Evolutionary conservation across 2,113 vertebrate genomes (phyloP), one percentile per base, ranked within the genome.

Genomic region (Pseudorhombus dupliciocellatus): DNA sequence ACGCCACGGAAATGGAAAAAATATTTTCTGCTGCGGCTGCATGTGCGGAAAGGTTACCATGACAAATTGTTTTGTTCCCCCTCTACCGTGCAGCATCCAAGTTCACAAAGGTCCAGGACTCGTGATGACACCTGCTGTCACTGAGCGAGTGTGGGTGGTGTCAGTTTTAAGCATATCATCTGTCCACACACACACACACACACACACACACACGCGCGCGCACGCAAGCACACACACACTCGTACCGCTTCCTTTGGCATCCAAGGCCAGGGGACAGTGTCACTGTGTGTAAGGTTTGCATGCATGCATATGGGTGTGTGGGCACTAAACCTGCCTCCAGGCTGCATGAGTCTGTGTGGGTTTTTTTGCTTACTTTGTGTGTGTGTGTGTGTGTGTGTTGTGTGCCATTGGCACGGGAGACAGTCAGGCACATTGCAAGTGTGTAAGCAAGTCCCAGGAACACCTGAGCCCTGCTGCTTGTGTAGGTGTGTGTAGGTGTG

Each of bases 71-170:
- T 88, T 86, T 87, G 87, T 83, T 88, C 61, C 71, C 67, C 70
- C 63, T 75, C 79, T 72, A 65, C 73, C 77, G 77, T 72, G 21
- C 57, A 30, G 53, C 52, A 15, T 79, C 50, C 5, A 58, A 75
- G 76, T 78, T 83, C 76, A 89, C 85, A 87, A 87, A 88, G 82
- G 86, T 89, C 84, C 46, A 34, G 62, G 55, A 59, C 66, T 65
- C 81, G 80, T 70, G 88, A 64, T 88, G 85, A 91, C 88, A 89
- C 78, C 74, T 84, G 81, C 87, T 89, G 81, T 88, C 85, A 85
- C 40, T 73, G 75, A 18, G 58, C 54, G 74, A 61, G 81, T 80
- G 88, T 85, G 80, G 84, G 85, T 73, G 84, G 85, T 85, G 88
- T 88, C 77, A 84, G 51, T 80, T 87, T 85, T 76, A 85, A 85